A percentile compares a stretch with the other conserved stretches of the same genome.
Conservation (phyloP, 2,888 invertebrate species). For the Hesperia comma region DNA sequence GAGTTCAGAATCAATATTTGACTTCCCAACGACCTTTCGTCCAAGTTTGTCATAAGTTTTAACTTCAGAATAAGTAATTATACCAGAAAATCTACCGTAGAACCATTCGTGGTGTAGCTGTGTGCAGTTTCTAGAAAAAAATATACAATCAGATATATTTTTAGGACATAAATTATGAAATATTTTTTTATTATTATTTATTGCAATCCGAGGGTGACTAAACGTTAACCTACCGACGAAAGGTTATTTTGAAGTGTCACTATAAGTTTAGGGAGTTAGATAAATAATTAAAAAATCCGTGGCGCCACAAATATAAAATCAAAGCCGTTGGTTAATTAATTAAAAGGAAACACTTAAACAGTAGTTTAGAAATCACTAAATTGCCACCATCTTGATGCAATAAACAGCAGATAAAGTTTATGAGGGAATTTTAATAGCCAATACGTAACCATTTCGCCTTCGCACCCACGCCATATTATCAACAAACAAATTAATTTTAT, state of each 20-base stretch:
- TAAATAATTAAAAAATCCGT: not conserved
- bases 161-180: too few species aligned
- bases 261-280: too few species aligned
- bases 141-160: too few species aligned
- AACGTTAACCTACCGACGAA: too few species aligned
- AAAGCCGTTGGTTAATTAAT: slow-evolving; percentile 27
- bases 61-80: slow-evolving; percentile 15
- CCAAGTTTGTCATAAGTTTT: slow-evolving; percentile 31
- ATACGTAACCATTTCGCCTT: slow-evolving; percentile 30
- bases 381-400: slow-evolving; percentile 28
- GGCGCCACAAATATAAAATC: slow-evolving; percentile 11
- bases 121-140: too few species aligned
- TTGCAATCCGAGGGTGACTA: too few species aligned
- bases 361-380: slow-evolving; percentile 28
- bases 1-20: slow-evolving; percentile 38
- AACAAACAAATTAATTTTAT: slow-evolving; percentile 35
- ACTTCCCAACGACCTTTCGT: slow-evolving; percentile 47
- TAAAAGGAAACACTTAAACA: slow-evolving; percentile 20
- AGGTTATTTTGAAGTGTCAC: too few species aligned
- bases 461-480: slow-evolving; percentile 29
- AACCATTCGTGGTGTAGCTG: too few species aligned
- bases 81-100: not conserved
- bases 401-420: slow-evolving; percentile 33
- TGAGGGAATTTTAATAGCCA: slow-evolving; percentile 36
- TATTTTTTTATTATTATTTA: too few species aligned